Conservation (phyloP, 2,797 vertebrate genomes). For the Furcifer pardalis region DNA sequence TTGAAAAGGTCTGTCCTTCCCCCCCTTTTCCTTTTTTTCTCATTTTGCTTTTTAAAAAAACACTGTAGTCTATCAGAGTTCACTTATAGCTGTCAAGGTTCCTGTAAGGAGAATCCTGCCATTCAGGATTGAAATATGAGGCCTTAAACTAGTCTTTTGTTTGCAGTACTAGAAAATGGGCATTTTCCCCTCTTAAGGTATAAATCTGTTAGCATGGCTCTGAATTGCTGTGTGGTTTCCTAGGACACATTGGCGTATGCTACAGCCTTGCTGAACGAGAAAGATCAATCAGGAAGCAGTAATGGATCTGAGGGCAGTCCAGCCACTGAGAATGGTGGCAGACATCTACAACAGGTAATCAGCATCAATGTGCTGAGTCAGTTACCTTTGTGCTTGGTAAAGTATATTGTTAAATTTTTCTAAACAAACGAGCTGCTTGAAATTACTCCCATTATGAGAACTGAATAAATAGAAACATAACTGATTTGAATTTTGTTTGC, state of each 20-base stretch:
- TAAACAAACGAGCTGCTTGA: not conserved
- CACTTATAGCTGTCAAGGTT: not conserved
- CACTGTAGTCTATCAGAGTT: not conserved
- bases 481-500: not conserved
- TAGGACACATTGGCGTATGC: slow-evolving; percentile 97
- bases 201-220: not conserved
- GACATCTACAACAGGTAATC: slow-evolving; percentile 92
- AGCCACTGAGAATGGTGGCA: slow-evolving; percentile 92
- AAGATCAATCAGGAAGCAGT: slow-evolving; percentile 97
- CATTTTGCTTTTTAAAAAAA: not conserved
- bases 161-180: not conserved
- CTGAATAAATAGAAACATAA: not conserved
- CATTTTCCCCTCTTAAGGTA: not conserved
- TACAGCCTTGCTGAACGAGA: slow-evolving; percentile 96
- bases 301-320: slow-evolving; percentile 97
- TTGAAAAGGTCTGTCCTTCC: not conserved
- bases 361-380: rapidly evolving
- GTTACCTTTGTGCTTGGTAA: not conserved
- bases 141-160: not conserved
- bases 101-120: not conserved
- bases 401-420: not conserved
- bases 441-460: not conserved
- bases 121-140: not conserved
- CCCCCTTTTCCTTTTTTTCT: too few relatives aligned
- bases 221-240: slow-evolving; percentile 8